Evolutionary conservation across 2,797 vertebrate species (phyloP), one percentile per base, ranked within the genome.

Genomic region (Liasis olivaceus): DNA sequence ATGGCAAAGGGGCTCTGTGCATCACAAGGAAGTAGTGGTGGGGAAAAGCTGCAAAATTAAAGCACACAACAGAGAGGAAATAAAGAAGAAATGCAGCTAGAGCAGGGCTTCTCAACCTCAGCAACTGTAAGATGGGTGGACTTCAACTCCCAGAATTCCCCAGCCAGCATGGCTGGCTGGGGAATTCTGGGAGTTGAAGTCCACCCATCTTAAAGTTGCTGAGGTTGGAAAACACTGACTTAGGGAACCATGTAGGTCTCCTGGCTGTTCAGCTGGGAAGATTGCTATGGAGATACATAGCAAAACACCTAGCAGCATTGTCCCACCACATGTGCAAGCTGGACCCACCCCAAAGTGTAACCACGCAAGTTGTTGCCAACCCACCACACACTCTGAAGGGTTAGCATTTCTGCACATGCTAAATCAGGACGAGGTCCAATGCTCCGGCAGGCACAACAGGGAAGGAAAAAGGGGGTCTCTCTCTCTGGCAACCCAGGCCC

Each of bases 231-330:
- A 31, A 47, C 28, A 47, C 5, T 9, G 87, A 86, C 54, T 89
- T 93, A 90, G 56, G 90, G 36, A 36, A 95, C 72, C 0, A 72
- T 36, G 24, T 36, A 56, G 54, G 20, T 89, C 94, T 95, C 87
- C 94, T 90, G 93, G 93, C 95, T 91, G 91, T 15, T 87, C 93
- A 69, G 85, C 88, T 93, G 90, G 1, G 91, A 88, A 93, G 87
- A 96, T 95, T 95, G 94, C 96, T 95, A 95, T 95, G 95, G 95
- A 96, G 96, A 96, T 95, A 89, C 94, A 91, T 91, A 95, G 96
- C 95, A 93, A 95, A 90, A 94, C 89, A 47, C 2, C 0, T 7
- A 91, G 90, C 94, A 31, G 6, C 15, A 8, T 60, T 86, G 20
- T 24, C n/a, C 13, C 36, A 36, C 54, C 22, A 36, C 84, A 5